phyloP scores from a whole-genome alignment of 2,888 invertebrate genomes.

The Xylota segnis region DNA sequence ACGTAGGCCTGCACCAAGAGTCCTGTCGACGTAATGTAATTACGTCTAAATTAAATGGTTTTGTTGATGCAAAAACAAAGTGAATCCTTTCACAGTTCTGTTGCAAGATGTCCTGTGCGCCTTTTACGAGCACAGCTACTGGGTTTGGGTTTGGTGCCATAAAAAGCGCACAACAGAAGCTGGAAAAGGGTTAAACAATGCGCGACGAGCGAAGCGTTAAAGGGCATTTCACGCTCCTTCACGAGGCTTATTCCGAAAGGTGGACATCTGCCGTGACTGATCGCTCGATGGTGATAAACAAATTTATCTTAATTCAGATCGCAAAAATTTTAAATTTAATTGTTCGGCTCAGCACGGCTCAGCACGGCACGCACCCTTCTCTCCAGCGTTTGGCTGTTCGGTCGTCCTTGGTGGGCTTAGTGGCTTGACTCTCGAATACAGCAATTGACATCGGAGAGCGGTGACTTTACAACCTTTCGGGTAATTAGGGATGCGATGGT shows the following conservation, averaged over 20 bases:
- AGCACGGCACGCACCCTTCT: constrained; percentile 67
- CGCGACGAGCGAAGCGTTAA: constrained; percentile 62
- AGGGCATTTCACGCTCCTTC: constrained; percentile 70
- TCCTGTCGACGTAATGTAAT: constrained; percentile 68
- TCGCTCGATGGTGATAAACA: constrained; percentile 59
- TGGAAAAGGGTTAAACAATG: constrained; percentile 68
- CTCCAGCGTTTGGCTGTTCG: not conserved
- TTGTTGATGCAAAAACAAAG: constrained; percentile 2
- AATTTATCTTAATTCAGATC: constrained; percentile 74
- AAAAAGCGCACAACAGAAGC: constrained; percentile 63
- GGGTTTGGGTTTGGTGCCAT: constrained; percentile 19
- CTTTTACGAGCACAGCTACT: constrained; percentile 43
- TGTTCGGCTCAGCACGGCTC: constrained; percentile 33
- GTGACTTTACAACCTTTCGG: constrained; percentile 56
- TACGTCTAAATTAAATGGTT: constrained; percentile 54
- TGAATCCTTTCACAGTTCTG: constrained; percentile 12
- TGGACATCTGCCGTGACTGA: constrained; percentile 76
- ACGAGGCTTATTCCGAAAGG: constrained; percentile 54
- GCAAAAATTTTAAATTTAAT: constrained; percentile 72
- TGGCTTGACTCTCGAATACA: constrained; percentile 36
- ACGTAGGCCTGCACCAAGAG: constrained; percentile 6
- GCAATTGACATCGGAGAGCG: constrained; percentile 42
- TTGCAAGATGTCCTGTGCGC: constrained; percentile 40
- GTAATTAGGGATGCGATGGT: constrained; percentile 71
- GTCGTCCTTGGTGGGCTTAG: constrained; percentile 46